Base-by-base conservation (phyloP, 2,888 invertebrate genomes). In the Hypomecis atomaria region DNA sequence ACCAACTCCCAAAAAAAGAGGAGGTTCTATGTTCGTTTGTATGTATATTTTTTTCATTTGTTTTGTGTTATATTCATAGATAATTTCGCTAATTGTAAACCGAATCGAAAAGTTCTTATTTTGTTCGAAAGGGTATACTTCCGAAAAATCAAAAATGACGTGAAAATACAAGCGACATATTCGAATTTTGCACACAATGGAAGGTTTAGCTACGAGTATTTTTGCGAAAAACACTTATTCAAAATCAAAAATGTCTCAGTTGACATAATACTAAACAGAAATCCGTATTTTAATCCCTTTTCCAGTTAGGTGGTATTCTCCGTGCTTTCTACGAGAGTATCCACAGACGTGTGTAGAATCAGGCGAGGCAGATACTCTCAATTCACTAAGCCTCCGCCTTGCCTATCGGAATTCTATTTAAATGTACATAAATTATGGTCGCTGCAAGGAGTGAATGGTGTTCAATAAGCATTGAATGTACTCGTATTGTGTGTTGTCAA, bases 351-450 rank as follows among this genome's bases (percentile, higher is more conserved):
- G 49, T 58, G 58, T 49, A 6, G 58, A 49, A 58, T 58, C 49
- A 58, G 33, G 37, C 44, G 40, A 37, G 55, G 44, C 37, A 40
- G 42, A 45, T 45, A 37, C 48, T 40, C 47, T 34, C 34, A 49
- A 38, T 37, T 48, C 58, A n/a, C 11, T 58, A 34, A 58, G 49
- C 48, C 56, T 34, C n/a, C 38, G 23, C 47, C 58, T 49, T 34
- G 42, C 42, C 48, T 58, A 58, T 58, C 42, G 40, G 34, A 36
- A 57, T 57, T 45, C 55, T 45, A 55, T 55, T 55, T 55, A 55
- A 55, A 55, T 55, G 55, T 45, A 55, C 55, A 55, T 55, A 55
- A 45, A 55, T 55, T 55, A 55, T 45, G 13, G 55, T 13, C 43
- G 36, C 37, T 55, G 45, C 45, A 55, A n/a, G 10, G 11, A 34